A percentile compares a stretch with the other conserved stretches of the same genome.
Evolutionary conservation across 2,797 vertebrate genomes (phyloP).

Genomic region (Anguilla anguilla): DNA sequence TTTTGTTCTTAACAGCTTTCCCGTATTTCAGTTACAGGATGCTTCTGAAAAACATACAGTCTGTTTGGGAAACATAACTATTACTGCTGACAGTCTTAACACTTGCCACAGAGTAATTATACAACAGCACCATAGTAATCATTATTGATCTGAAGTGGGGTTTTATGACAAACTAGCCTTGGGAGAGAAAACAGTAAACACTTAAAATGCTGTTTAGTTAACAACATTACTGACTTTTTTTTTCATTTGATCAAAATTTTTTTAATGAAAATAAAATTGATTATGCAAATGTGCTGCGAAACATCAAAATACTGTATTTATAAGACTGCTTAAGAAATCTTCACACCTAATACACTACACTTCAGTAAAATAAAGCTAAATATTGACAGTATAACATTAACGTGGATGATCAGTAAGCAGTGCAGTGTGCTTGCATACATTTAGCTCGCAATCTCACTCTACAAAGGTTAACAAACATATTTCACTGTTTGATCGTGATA

Average conservation of each 20-base stretch:
- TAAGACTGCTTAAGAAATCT: background rate
- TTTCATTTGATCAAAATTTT: background rate
- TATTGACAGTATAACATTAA: constrained; percentile 24
- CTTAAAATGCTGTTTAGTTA: constrained; percentile 33
- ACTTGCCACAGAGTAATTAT: constrained; percentile 60
- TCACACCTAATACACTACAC: background rate
- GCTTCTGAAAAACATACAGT: background rate
- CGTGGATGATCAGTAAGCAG: background rate
- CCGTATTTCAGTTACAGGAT: background rate
- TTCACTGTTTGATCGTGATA: constrained; percentile 25
- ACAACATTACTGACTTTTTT: background rate
- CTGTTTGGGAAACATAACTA: constrained; percentile 41
- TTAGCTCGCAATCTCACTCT: background rate
- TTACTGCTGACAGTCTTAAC: constrained; percentile 50
- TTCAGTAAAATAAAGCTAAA: constrained; percentile 10
- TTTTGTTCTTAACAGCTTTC: background rate
- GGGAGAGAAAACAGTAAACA: constrained; percentile 43
- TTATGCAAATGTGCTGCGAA: background rate
- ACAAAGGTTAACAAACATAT: constrained; percentile 24
- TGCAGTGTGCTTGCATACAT: background rate
- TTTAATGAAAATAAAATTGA: background rate
- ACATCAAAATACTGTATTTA: constrained; percentile 26
- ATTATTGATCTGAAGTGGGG: constrained; percentile 58
- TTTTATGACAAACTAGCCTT: constrained; percentile 59
- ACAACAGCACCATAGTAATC: constrained; percentile 60